These are phyloP conservation scores for Ormia ochracea DNA, from an alignment of 2,888 invertebrate species.

Conservation along the genomic window DNA sequence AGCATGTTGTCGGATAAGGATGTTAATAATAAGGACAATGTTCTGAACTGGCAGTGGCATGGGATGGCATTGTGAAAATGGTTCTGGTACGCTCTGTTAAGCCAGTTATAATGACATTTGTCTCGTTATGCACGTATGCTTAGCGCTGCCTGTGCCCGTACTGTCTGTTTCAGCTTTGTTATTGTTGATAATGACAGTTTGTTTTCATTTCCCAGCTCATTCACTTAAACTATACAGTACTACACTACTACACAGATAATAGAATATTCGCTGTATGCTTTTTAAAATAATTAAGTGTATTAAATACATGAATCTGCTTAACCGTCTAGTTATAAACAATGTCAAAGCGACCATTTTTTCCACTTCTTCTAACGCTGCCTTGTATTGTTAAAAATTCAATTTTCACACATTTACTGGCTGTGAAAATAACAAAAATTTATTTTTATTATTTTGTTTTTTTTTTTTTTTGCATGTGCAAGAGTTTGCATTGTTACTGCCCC, in stretches of 20 bases:
- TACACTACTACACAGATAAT: background rate
- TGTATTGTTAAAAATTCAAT: constrained; percentile 10
- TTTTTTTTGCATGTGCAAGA: constrained; percentile 1
- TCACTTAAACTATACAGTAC: background rate
- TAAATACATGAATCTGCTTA: constrained; percentile 56
- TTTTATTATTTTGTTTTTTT: background rate
- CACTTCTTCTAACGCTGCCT: background rate
- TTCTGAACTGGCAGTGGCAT: background rate
- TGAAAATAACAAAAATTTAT: constrained; percentile 4
- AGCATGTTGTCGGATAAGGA: constrained; percentile 59
- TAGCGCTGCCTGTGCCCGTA: background rate
- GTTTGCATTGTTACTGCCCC: constrained; percentile 35
- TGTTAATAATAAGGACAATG: constrained; percentile 56
- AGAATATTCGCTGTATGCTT: constrained; percentile 47
- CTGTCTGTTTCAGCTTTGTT: constrained; percentile 25
- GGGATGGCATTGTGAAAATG: background rate
- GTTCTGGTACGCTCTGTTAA: constrained; percentile 9
- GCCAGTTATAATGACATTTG: constrained; percentile 25
- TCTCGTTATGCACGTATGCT: background rate
- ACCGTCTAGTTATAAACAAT: constrained; percentile 46
- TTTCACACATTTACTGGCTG: constrained; percentile 42
- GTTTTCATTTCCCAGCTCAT: constrained; percentile 27
- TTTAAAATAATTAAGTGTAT: constrained; percentile 55
- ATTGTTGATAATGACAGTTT: constrained; percentile 55
- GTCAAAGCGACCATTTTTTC: constrained; percentile 47